Evolutionary conservation across 2,888 invertebrate species (phyloP).

Genomic region (Tetragonula carbonaria): DNA sequence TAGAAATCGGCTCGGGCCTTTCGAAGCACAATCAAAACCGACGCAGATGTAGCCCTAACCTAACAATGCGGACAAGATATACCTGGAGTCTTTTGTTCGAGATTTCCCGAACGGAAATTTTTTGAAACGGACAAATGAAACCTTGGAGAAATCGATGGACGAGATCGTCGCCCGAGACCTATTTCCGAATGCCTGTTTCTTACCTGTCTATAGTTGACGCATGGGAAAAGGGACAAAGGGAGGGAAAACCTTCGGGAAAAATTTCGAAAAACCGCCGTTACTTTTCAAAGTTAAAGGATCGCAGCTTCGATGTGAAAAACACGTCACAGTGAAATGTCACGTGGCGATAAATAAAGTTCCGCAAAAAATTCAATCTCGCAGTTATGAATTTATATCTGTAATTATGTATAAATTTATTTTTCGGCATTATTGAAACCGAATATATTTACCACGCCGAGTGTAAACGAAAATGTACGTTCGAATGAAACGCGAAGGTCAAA

Average conservation of each 20-base stretch:
- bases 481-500: neutral
- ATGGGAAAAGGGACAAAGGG: neutral
- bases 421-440: no score
- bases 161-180: neutral
- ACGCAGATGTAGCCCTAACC: slow-evolving; percentile 62
- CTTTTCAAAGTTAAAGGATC: no score
- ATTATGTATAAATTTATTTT: no score
- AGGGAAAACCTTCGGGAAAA: neutral
- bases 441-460: no score
- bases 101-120: slow-evolving; percentile 55
- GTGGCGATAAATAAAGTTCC: no score
- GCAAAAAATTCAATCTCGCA: no score
- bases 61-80: slow-evolving; percentile 44
- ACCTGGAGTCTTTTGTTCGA: slow-evolving; percentile 61
- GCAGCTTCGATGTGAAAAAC: no score
- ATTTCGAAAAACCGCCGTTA: no score
- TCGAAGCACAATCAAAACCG: slow-evolving; percentile 64
- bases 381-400: no score
- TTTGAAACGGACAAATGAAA: slow-evolving; percentile 42
- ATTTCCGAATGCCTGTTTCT: neutral
- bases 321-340: no score
- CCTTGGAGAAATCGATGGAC: slow-evolving; percentile 29
- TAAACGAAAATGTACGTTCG: no score
- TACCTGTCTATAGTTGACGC: neutral
- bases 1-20: slow-evolving; percentile 71